phyloP scores from a whole-genome alignment of 2,797 vertebrate genomes.

The Valencia hispanica region DNA sequence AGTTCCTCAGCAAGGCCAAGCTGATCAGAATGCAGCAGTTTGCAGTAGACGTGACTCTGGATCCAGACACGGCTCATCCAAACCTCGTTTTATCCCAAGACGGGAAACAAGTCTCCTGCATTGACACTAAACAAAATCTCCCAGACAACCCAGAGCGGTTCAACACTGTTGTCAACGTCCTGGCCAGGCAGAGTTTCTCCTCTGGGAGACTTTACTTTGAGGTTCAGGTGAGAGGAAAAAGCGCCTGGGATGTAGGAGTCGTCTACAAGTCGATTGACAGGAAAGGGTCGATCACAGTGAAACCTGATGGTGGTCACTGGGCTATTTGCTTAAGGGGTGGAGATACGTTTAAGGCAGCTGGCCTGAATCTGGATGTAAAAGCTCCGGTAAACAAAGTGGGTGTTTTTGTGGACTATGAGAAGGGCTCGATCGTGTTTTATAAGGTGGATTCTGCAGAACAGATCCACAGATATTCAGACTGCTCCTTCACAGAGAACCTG shows the following conservation, averaged over 20 bases:
- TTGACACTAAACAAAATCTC: background rate
- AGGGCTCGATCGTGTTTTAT: constrained; percentile 13
- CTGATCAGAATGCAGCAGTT: constrained; percentile 34
- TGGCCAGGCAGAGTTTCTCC: constrained; percentile 39
- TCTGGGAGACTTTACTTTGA: constrained; percentile 45
- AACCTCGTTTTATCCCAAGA: constrained; percentile 30
- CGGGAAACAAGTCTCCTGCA: constrained; percentile 18
- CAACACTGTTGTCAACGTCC: background rate
- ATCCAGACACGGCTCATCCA: constrained; percentile 38
- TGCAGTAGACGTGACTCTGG: constrained; percentile 40
- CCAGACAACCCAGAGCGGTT: constrained; percentile 27
- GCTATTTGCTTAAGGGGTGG: constrained; percentile 19
- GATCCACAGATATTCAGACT: constrained; percentile 23
- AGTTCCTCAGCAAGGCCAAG: background rate
- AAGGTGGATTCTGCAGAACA: constrained; percentile 29
- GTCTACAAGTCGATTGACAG: constrained; percentile 23
- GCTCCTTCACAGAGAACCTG: constrained; percentile 43
- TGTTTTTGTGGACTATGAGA: constrained; percentile 46
- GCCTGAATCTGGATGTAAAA: background rate
- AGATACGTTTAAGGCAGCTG: background rate
- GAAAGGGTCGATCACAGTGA: background rate
- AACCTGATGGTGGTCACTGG: constrained; percentile 14
- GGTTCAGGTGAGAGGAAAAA: constrained; percentile 42
- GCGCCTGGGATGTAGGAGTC: constrained; percentile 50
- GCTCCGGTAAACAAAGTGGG: constrained; percentile 18